phyloP scores from a whole-genome alignment of 2,113 vertebrate genomes.

The Chamaea fasciata region DNA sequence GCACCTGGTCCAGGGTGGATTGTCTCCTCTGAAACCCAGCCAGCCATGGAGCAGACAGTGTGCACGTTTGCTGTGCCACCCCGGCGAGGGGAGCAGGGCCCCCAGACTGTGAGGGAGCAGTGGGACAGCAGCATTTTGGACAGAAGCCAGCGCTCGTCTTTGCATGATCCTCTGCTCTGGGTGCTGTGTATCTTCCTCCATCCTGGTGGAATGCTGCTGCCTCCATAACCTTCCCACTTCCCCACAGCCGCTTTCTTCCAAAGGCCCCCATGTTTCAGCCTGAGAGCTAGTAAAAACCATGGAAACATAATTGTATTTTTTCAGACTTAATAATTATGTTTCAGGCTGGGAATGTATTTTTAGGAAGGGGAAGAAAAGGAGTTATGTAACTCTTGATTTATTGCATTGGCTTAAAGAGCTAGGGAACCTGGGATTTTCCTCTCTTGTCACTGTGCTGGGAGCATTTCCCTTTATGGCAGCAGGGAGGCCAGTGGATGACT shows the following conservation, averaged over 20 bases:
- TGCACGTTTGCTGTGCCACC: fast-evolving
- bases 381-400: conserved; percentile 24
- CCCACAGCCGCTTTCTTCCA: neutral
- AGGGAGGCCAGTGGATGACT: neutral
- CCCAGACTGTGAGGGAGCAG: neutral
- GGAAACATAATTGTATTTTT: conserved; percentile 23
- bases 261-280: neutral
- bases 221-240: neutral
- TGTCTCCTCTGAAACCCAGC: neutral
- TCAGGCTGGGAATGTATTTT: conserved; percentile 24
- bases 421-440: conserved; percentile 31
- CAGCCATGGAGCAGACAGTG: neutral
- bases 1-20: neutral
- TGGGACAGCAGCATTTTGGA: neutral
- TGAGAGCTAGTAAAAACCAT: neutral
- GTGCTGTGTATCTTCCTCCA: neutral
- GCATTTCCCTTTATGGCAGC: conserved; percentile 11
- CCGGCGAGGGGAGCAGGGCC: neutral
- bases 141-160: neutral
- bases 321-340: conserved; percentile 47
- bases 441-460: neutral
- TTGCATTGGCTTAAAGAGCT: conserved; percentile 10
- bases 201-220: neutral
- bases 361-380: neutral
- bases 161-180: neutral